Evolutionary conservation across 23 tunicate genomes (phyloP).

Genomic region (Botrylloides violaceus): DNA sequence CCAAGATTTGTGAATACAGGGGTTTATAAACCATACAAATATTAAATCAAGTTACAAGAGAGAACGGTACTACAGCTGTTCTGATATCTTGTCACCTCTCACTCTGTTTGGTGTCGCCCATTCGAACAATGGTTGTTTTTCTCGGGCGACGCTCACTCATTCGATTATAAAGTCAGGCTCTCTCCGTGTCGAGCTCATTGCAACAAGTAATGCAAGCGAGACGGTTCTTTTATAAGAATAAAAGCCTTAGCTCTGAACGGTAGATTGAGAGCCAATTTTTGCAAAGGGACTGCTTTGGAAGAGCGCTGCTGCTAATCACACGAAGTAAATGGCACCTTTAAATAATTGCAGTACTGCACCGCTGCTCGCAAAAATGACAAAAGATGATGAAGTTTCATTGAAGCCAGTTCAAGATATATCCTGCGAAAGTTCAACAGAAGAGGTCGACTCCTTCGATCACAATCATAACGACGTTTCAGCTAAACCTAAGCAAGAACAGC

Average conservation of each 20-base stretch:
- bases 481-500: not conserved
- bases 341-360: slow-evolving; percentile 22
- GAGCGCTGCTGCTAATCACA: not conserved
- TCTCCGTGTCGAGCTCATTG: not conserved
- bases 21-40: no score
- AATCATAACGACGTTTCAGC: slow-evolving; percentile 18
- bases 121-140: not conserved
- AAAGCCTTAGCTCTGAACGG: not conserved
- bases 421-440: slow-evolving; percentile 17
- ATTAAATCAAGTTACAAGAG: no score
- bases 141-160: not conserved
- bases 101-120: not conserved
- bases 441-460: slow-evolving; percentile 6
- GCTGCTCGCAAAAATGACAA: slow-evolving; percentile 8
- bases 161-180: not conserved
- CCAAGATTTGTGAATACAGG: no score
- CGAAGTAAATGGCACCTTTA: slow-evolving; percentile 18
- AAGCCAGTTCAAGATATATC: not conserved
- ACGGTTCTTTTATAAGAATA: not conserved
- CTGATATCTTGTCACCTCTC: no score
- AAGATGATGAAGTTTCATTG: not conserved
- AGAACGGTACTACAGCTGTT: no score
- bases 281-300: not conserved
- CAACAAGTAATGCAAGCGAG: not conserved
- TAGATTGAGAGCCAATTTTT: not conserved